Percentiles rank a stretch among this genome's conserved stretches.
Evolutionary conservation across 2,113 vertebrate genomes (phyloP).

Genomic region (Indicator indicator): DNA sequence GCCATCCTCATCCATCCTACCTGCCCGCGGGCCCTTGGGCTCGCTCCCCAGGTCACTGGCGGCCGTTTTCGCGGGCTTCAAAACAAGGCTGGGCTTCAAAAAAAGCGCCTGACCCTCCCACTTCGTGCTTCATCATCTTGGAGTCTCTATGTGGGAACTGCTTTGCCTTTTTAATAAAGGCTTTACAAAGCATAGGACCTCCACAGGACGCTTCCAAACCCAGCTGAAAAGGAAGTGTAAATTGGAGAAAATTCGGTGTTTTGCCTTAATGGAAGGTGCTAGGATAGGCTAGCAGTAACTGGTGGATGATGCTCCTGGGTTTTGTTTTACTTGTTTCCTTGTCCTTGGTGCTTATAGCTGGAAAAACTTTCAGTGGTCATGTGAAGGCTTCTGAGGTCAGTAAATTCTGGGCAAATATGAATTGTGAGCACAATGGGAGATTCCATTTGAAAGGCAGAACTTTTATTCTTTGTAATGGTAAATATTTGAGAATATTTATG

Average conservation of each 20-base stretch:
- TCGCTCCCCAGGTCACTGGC: neutral
- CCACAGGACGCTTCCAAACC: neutral
- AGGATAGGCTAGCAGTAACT: too few species aligned
- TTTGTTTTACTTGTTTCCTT: neutral
- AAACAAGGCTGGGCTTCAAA: neutral
- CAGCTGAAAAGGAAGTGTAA: neutral
- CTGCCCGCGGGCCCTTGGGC: too few species aligned
- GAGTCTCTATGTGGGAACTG: rapidly evolving
- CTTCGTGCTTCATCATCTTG: neutral
- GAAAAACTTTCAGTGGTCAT: neutral
- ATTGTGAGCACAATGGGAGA: neutral
- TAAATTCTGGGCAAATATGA: neutral
- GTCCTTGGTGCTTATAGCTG: rapidly evolving
- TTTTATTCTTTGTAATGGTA: neutral
- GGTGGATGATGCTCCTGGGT: neutral
- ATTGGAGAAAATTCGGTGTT: rapidly evolving
- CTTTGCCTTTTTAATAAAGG: neutral
- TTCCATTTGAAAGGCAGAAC: neutral
- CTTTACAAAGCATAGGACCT: rapidly evolving
- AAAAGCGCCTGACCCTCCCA: neutral
- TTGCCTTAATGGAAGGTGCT: neutral
- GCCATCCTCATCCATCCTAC: neutral
- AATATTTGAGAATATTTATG: neutral
- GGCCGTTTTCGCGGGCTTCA: neutral
- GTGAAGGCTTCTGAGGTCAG: neutral